These are phyloP conservation scores for Pedetes capensis DNA, from an alignment of 2,113 vertebrate species.

Conservation along the genomic window DNA sequence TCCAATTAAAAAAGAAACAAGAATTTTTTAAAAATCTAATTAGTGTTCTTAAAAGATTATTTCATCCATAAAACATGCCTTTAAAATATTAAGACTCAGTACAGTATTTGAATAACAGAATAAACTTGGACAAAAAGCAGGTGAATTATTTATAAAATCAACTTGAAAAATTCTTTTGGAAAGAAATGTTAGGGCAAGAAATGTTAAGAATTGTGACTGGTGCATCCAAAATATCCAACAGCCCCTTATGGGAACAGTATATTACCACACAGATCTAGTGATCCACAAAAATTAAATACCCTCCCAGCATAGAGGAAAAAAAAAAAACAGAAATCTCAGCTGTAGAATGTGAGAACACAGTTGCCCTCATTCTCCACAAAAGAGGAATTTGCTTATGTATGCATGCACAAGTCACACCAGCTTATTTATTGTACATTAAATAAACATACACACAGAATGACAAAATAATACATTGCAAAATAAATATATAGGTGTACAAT, in stretches of 20 bases:
- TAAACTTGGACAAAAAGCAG: neutral
- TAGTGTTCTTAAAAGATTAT: neutral
- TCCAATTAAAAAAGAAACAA: too few species aligned
- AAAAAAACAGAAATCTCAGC: neutral
- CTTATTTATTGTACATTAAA: neutral
- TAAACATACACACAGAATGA: neutral
- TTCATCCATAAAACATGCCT: neutral
- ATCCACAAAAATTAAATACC: neutral
- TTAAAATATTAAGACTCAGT: conserved; percentile 16
- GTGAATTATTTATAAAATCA: conserved; percentile 32
- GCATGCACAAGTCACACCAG: too few species aligned
- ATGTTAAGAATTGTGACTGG: neutral
- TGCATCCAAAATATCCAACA: neutral
- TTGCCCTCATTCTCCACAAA: fast-evolving
- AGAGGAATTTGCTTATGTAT: neutral
- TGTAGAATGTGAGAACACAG: fast-evolving
- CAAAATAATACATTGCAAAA: neutral
- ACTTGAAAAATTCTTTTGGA: neutral
- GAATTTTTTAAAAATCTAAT: neutral
- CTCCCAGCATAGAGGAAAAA: neutral
- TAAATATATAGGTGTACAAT: neutral
- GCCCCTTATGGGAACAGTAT: neutral
- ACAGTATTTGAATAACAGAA: conserved; percentile 1
- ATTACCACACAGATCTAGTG: neutral
- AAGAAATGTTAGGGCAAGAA: neutral